Evolutionary conservation across 1,140 invertebrate genomes (phyloP).

Genomic region (Lepidostoma basale): DNA sequence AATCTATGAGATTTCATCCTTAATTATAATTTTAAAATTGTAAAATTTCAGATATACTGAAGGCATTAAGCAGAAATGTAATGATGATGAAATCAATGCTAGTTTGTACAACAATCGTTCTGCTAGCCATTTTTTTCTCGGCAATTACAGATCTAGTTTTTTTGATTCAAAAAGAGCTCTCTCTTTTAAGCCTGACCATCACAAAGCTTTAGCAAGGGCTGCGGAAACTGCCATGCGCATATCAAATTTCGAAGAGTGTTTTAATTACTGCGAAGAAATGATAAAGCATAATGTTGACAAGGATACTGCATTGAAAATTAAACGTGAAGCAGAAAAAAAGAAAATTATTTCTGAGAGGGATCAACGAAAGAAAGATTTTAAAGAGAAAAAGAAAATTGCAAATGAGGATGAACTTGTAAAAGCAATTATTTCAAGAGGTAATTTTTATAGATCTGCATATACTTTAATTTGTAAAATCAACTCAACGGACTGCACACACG

Average conservation of each 20-base stretch:
- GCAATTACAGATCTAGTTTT: conserved; percentile 76
- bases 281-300: conserved; percentile 64
- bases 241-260: conserved; percentile 73
- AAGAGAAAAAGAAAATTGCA: conserved; percentile 61
- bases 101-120: conserved; percentile 91
- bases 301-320: conserved; percentile 64
- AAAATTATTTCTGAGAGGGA: conserved; percentile 68
- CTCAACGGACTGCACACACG: too few relatives aligned
- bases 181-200: conserved; percentile 77
- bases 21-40: not conserved
- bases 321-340: conserved; percentile 68
- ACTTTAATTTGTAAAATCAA: too few relatives aligned
- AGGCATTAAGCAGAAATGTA: conserved; percentile 81
- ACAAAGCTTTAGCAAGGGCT: conserved; percentile 79
- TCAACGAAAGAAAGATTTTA: conserved; percentile 56
- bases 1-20: not conserved
- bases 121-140: conserved; percentile 83
- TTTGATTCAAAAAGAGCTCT: conserved; percentile 68
- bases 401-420: conserved; percentile 60
- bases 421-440: conserved; percentile 54
- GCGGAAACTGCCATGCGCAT: conserved; percentile 74
- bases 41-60: conserved; percentile 75
- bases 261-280: conserved; percentile 75
- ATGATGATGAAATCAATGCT: conserved; percentile 77
- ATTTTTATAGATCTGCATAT: conserved; percentile 51